Evolutionary conservation across 2,797 vertebrate genomes (phyloP).

Genomic region (Syngnathus acus): DNA sequence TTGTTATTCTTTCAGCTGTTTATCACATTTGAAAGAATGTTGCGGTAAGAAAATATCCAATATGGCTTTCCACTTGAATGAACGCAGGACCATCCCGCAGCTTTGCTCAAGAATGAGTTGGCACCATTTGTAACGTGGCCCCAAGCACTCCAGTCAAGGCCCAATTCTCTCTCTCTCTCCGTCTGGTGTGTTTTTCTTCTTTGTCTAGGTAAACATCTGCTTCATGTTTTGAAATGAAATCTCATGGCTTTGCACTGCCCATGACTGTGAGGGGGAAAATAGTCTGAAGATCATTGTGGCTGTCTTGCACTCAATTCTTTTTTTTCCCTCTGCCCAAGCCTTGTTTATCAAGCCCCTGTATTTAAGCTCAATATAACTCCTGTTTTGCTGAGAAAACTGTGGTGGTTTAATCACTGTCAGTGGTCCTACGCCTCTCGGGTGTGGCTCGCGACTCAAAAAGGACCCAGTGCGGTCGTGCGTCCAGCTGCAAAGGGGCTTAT

Average conservation of each 20-base stretch:
- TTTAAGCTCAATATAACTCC: constrained; percentile 85
- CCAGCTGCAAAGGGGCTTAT: constrained; percentile 78
- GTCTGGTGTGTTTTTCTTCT: constrained; percentile 44
- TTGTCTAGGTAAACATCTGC: constrained; percentile 74
- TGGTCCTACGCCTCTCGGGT: constrained; percentile 76
- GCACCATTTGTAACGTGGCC: constrained; percentile 37
- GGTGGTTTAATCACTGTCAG: constrained; percentile 76
- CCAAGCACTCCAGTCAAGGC: constrained; percentile 43
- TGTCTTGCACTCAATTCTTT: constrained; percentile 62
- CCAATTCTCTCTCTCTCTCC: constrained; percentile 34
- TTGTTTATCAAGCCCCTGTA: constrained; percentile 84
- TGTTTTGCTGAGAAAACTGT: constrained; percentile 80
- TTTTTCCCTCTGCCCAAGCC: constrained; percentile 67
- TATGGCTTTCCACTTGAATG: constrained; percentile 53
- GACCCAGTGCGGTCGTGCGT: constrained; percentile 72
- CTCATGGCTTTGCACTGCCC: constrained; percentile 61
- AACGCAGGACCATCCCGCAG: constrained; percentile 41
- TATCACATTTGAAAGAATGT: constrained; percentile 43
- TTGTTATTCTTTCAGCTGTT: constrained; percentile 20
- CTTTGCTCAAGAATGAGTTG: constrained; percentile 47
- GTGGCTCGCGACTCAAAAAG: constrained; percentile 67
- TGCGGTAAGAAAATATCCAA: constrained; percentile 36
- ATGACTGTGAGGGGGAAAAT: constrained; percentile 67
- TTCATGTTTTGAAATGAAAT: constrained; percentile 69
- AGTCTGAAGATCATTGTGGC: constrained; percentile 71